Evolutionary conservation across 2,797 vertebrate species (phyloP), one percentile per base, ranked within the genome.

Genomic region (Falco biarmicus): DNA sequence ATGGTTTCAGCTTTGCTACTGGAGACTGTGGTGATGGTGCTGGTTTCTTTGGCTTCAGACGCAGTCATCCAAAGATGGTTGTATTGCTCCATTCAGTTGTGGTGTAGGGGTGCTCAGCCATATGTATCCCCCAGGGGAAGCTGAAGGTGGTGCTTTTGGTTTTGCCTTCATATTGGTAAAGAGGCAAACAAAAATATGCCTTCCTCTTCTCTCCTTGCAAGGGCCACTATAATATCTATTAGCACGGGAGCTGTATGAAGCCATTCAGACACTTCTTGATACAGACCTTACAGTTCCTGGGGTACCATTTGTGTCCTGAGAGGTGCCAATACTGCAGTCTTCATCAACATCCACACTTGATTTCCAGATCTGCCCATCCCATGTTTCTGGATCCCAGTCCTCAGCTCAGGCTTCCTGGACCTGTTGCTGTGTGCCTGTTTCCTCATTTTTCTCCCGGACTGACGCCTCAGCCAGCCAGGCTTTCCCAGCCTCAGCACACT

Each of bases 381-480:
- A 37, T 0, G 6, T 53, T 71, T 89, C 39, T 86, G 34, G 25
- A 71, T 71, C 25, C 28, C 29, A n/a, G 32, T 11, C 17, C 31
- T 73, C 45, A 69, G 28, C 51, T 69, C 26, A 59, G 57, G 10
- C 24, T 66, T 86, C 45, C 29, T 10, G 19, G 26, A 34, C 13
- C 22, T 75, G 9, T 45, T 74, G 6, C 24, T 0, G 0, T 19
- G 8, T 16, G 34, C 41, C 43, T 43, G 4, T 21, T 80, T 59
- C 31, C 9, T 17, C 5, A n/a, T 66, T 83, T 39, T 71, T 41
- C 28, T 54, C 26, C 39, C 56, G 34, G 20, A 34, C 21, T 53
- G 26, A 26, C 34, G 11, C 41, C 22, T 81, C 48, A 70, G 56
- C 32, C 69, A 77, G 53, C 11, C 48, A 71, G 51, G 29, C 28